These are phyloP conservation scores for Alfaro cultratus DNA, from an alignment of 2,797 vertebrate genomes.

Conservation along the genomic window DNA sequence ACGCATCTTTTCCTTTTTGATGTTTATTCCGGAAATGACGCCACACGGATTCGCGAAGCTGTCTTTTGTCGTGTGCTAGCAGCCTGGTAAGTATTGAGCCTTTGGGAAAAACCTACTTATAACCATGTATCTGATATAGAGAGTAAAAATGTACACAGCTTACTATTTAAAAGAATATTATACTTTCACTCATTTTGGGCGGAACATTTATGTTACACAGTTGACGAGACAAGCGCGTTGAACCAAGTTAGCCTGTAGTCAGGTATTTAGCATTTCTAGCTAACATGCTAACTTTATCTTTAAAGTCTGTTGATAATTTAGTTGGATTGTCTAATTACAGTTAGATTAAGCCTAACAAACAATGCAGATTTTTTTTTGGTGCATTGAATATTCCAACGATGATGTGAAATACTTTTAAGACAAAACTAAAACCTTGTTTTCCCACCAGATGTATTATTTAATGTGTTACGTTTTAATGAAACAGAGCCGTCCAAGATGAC, in stretches of 20 bases:
- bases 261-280: constrained; percentile 18
- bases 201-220: rapidly evolving
- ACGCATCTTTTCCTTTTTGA: constrained; percentile 8
- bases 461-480: neutral
- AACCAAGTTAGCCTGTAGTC: constrained; percentile 36
- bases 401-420: neutral
- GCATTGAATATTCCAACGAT: neutral
- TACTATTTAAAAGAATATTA: neutral
- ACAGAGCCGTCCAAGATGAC: constrained; percentile 85
- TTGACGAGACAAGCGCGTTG: rapidly evolving
- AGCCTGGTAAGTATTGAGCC: constrained; percentile 47
- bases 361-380: neutral
- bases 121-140: rapidly evolving
- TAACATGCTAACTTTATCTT: constrained; percentile 29
- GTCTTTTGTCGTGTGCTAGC: constrained; percentile 46
- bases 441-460: neutral
- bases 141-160: neutral
- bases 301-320: neutral
- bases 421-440: neutral
- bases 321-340: neutral
- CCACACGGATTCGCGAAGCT: neutral
- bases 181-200: rapidly evolving
- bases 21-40: constrained; percentile 54
- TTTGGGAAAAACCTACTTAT: neutral
- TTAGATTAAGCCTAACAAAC: neutral